Conservation (phyloP, 2,113 vertebrate genomes). For the Protobothrops mucrosquamatus region DNA sequence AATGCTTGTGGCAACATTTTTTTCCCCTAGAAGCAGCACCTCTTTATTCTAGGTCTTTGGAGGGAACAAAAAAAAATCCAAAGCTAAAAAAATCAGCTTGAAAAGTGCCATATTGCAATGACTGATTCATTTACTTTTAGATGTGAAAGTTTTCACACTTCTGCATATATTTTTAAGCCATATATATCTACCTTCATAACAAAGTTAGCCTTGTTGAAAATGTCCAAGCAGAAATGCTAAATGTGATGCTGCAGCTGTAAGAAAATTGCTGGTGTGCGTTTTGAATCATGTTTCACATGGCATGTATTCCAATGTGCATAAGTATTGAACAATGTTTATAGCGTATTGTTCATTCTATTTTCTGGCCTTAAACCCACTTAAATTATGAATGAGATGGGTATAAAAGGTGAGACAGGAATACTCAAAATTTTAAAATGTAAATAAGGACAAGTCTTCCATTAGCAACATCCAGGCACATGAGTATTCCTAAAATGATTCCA, state of each 20-base stretch:
- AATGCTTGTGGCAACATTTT: conserved; percentile 58
- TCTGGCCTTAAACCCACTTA: conserved; percentile 47
- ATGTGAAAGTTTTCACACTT: conserved; percentile 46
- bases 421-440: conserved; percentile 53
- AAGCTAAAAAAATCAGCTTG: conserved; percentile 60
- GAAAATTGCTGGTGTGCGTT: conserved; percentile 65
- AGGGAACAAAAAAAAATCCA: conserved; percentile 37
- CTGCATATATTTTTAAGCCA: conserved; percentile 45
- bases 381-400: neutral
- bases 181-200: conserved; percentile 46
- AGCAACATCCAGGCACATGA: neutral
- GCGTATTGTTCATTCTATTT: conserved; percentile 63
- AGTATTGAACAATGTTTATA: conserved; percentile 58
- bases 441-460: conserved; percentile 41
- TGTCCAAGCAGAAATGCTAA: conserved; percentile 56
- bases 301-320: conserved; percentile 48
- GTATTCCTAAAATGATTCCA: neutral
- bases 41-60: conserved; percentile 66
- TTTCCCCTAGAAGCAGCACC: conserved; percentile 60
- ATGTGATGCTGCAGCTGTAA: conserved; percentile 59
- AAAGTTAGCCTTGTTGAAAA: conserved; percentile 57
- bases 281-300: conserved; percentile 42
- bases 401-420: conserved; percentile 25
- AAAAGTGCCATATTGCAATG: conserved; percentile 62
- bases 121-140: conserved; percentile 36